phyloP scores from a whole-genome alignment of 1,140 invertebrate species.

The Drosophila sucinea region DNA sequence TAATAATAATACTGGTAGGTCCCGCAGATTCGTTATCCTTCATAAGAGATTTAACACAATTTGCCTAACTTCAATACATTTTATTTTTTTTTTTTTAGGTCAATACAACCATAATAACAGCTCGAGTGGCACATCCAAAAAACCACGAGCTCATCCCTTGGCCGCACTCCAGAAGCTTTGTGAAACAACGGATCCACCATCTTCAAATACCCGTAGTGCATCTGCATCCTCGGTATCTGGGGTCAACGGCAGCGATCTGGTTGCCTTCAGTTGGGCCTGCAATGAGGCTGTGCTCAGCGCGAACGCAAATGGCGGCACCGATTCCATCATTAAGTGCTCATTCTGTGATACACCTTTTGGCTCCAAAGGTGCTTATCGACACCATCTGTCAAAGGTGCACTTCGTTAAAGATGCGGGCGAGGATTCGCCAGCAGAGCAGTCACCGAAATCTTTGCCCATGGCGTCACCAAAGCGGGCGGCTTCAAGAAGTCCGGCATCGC shows the following conservation, averaged over 20 bases:
- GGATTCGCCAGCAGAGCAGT: slow-evolving; percentile 84
- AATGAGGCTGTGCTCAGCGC: slow-evolving; percentile 94
- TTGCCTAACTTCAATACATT: neutral
- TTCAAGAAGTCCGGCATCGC: slow-evolving; percentile 70
- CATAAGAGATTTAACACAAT: neutral
- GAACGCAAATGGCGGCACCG: slow-evolving; percentile 32
- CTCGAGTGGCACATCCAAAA: slow-evolving; percentile 77
- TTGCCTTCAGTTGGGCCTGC: slow-evolving; percentile 96
- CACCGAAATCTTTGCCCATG: slow-evolving; percentile 65
- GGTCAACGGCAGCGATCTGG: slow-evolving; percentile 85
- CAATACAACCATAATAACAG: slow-evolving; percentile 67
- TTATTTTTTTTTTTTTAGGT: slow-evolving; percentile 28
- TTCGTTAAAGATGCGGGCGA: slow-evolving; percentile 95
- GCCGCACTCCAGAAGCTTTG: slow-evolving; percentile 97
- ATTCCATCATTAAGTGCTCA: slow-evolving; percentile 96
- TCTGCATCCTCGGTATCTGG: slow-evolving; percentile 69
- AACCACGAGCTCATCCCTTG: slow-evolving; percentile 92
- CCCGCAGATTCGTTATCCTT: too few relatives aligned
- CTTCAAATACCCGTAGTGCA: slow-evolving; percentile 61
- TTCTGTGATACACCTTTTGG: slow-evolving; percentile 98
- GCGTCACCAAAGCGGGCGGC: slow-evolving; percentile 70
- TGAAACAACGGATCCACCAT: slow-evolving; percentile 88
- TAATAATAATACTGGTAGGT: slow-evolving; percentile 62
- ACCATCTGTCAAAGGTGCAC: slow-evolving; percentile 98
- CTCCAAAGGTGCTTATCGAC: slow-evolving; percentile 97